Evolutionary conservation across 1,140 invertebrate genomes (phyloP).

Genomic region (Teleopsis dalmanni): DNA sequence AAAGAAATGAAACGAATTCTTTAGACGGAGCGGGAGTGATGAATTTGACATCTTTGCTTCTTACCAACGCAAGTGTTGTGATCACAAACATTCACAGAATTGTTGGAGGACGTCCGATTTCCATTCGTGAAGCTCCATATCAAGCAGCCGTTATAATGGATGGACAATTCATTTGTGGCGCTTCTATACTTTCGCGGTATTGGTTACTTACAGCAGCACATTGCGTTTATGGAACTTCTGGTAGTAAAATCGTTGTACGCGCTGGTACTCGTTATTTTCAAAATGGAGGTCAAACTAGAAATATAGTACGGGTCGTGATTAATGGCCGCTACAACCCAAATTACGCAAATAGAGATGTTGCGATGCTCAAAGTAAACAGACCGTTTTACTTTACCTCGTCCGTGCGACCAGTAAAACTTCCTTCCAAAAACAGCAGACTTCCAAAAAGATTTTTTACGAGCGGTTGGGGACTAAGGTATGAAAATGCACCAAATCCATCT

Average conservation of each 20-base stretch:
- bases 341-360: slow-evolving; percentile 15
- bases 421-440: slow-evolving; percentile 2
- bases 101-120: slow-evolving; percentile 2
- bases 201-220: slow-evolving; percentile 23
- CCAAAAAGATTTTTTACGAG: slow-evolving; percentile 13
- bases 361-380: slow-evolving; percentile 9
- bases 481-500: neutral
- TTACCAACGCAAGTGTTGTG: neutral
- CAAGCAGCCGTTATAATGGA: neutral
- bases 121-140: slow-evolving; percentile 1
- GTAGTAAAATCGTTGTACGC: slow-evolving; percentile 11
- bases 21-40: too few relatives aligned
- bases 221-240: slow-evolving; percentile 15
- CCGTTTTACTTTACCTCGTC: slow-evolving; percentile 9
- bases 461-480: slow-evolving; percentile 17
- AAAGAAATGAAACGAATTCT: too few relatives aligned
- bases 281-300: slow-evolving; percentile 9
- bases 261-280: slow-evolving; percentile 14
- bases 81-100: neutral
- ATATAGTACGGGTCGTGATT: slow-evolving; percentile 8
- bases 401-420: slow-evolving; percentile 15
- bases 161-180: neutral
- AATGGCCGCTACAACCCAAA: slow-evolving; percentile 12
- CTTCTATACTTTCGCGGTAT: slow-evolving; percentile 13
- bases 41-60: too few relatives aligned